Evolutionary conservation across 2,113 vertebrate genomes (phyloP), one percentile per base, ranked within the genome.

Genomic region (Phrynosoma platyrhinos): DNA sequence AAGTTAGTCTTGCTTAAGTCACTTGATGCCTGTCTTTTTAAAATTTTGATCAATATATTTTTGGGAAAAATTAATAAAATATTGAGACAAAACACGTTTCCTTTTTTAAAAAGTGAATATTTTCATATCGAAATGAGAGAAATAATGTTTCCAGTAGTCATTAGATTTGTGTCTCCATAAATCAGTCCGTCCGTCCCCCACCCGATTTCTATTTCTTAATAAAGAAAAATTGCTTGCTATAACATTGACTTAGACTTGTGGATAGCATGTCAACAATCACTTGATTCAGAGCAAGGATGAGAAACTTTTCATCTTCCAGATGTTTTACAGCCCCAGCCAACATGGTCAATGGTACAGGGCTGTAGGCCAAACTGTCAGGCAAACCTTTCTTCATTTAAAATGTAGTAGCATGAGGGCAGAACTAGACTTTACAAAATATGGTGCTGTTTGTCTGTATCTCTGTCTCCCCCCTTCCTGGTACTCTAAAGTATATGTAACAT

Each of bases 1-100:
- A 93, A 91, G 85, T 47, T 47, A 47, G 47, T 47, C 47, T 47
- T 47, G 47, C 47, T 47, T 5, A 47, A 47, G 47, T 47, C 47
- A 47, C 47, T 47, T 47, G 47, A 47, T 47, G 47, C 47, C 4
- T 47, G n/a, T 32, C 32, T 62, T n/a, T 42, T 36, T 23, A 76
- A 18, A 76, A 42, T 52, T 47, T 47, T 47, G 5, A 52, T 27
- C 4, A 53, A 30, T 30, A 32, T 72, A 72, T 12, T 52, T 79
- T 53, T 5, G 27, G 47, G 9, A 7, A 52, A 79, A 79, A 53
- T 2, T 36, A 14, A 79, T 30, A 53, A 30, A n/a, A 30, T 62
- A 18, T 62, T 62, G 58, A 18, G 14, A 62, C 13, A 62, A 62
- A 62, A 16, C 3, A 47, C 5, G 47, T 47, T 47, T 47, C 47